Conservation (phyloP, 2,888 invertebrate species). For the Metallyticus violacea region DNA sequence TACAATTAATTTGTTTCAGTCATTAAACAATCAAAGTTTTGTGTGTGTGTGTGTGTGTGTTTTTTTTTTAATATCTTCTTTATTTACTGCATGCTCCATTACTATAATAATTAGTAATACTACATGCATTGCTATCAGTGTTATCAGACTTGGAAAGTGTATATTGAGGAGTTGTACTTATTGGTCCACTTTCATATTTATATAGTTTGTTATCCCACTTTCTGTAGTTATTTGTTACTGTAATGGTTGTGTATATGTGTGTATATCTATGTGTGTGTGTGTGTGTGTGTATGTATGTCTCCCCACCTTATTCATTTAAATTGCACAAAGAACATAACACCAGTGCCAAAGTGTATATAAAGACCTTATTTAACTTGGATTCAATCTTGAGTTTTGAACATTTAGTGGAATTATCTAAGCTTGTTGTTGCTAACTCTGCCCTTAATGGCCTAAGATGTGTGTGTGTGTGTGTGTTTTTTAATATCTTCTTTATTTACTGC, state of each 20-base stretch:
- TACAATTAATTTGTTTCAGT: too few relatives aligned
- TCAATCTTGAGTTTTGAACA: not conserved
- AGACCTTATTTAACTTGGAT: not conserved
- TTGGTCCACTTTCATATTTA: not conserved
- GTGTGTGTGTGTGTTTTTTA: too few relatives aligned
- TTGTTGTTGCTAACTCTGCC: not conserved
- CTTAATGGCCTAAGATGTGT: not conserved
- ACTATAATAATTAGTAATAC: too few relatives aligned
- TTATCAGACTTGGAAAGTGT: not conserved
- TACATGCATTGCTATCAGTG: too few relatives aligned
- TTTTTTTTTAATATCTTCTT: too few relatives aligned
- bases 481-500: too few relatives aligned
- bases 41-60: too few relatives aligned
- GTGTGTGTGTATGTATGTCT: too few relatives aligned
- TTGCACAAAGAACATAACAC: not conserved
- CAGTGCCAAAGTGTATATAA: conserved; percentile 14
- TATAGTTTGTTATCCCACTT: not conserved
- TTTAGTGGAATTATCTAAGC: not conserved
- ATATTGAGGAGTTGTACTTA: not conserved
- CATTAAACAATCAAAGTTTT: too few relatives aligned
- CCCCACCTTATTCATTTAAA: too few relatives aligned
- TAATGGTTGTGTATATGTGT: not conserved
- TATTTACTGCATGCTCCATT: too few relatives aligned
- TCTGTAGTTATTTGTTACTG: not conserved
- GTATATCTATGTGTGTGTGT: too few relatives aligned